Conservation (phyloP, 2,797 vertebrate genomes). For the Sebastes miniatus region DNA sequence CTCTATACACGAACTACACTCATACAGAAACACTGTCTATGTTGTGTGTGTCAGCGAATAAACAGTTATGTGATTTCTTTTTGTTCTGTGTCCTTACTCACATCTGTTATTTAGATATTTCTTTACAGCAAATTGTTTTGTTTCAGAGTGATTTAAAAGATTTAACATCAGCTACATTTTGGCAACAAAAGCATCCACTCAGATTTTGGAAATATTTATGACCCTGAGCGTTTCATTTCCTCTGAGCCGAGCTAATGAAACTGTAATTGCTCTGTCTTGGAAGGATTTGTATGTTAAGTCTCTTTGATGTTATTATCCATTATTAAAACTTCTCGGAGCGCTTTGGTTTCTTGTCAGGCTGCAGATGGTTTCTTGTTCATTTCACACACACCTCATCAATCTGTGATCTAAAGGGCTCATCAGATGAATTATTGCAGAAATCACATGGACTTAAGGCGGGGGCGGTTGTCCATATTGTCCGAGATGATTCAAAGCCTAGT, state of each 20-base stretch:
- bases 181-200: slow-evolving; percentile 18
- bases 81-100: slow-evolving; percentile 11
- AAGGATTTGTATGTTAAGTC: slow-evolving; percentile 47
- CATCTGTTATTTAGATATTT: neutral
- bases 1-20: slow-evolving; percentile 10
- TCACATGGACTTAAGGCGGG: neutral
- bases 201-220: slow-evolving; percentile 40
- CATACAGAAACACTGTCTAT: slow-evolving; percentile 12
- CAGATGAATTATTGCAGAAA: slow-evolving; percentile 25
- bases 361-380: slow-evolving; percentile 44
- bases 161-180: slow-evolving; percentile 11
- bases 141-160: neutral
- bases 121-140: neutral
- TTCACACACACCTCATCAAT: slow-evolving; percentile 15
- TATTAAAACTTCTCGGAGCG: slow-evolving; percentile 60
- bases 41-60: slow-evolving; percentile 58
- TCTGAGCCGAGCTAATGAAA: slow-evolving; percentile 52
- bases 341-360: slow-evolving; percentile 50
- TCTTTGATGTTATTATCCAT: slow-evolving; percentile 69
- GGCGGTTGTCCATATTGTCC: neutral
- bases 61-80: slow-evolving; percentile 14
- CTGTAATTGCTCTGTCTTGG: slow-evolving; percentile 50
- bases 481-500: neutral
- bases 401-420: slow-evolving; percentile 13
- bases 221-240: slow-evolving; percentile 33